phyloP scores from a whole-genome alignment of 2,113 vertebrate species.

The Ellobius talpinus region DNA sequence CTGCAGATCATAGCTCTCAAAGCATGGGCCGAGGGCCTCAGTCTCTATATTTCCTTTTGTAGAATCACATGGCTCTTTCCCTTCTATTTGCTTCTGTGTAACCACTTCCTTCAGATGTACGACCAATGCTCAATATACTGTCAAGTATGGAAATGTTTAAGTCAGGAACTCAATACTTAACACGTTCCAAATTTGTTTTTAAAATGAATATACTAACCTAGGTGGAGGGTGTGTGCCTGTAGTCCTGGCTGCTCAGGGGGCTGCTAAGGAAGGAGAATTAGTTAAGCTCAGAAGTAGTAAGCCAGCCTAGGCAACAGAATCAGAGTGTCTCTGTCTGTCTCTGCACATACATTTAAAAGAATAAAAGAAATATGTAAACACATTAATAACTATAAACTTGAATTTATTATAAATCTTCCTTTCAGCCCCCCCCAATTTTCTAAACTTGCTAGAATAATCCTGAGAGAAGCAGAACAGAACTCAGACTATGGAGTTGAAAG shows the following conservation, averaged over 20 bases:
- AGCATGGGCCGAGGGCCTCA: not conserved
- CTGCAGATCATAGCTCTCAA: conserved; percentile 28
- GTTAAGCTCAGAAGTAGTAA: not conserved
- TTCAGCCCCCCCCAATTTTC: not conserved
- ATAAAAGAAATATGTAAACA: not conserved
- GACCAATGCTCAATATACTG: not conserved
- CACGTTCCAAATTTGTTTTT: not conserved
- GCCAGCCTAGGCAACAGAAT: not conserved
- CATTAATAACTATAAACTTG: not conserved
- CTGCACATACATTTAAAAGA: not conserved
- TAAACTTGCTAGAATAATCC: conserved; percentile 18
- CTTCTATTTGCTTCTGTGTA: not conserved
- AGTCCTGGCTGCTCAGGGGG: not conserved
- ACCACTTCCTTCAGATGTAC: not conserved
- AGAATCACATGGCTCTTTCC: not conserved
- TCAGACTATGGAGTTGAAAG: not conserved
- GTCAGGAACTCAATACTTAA: not conserved
- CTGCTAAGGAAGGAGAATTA: not conserved
- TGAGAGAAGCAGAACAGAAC: not conserved
- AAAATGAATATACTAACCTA: not conserved
- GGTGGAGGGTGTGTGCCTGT: not conserved
- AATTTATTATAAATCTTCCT: not conserved
- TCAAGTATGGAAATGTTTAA: not conserved
- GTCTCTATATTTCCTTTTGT: not conserved
- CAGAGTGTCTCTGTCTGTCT: not conserved